phyloP scores from a whole-genome alignment of 2,797 vertebrate species.

The Megaceryle alcyon region DNA sequence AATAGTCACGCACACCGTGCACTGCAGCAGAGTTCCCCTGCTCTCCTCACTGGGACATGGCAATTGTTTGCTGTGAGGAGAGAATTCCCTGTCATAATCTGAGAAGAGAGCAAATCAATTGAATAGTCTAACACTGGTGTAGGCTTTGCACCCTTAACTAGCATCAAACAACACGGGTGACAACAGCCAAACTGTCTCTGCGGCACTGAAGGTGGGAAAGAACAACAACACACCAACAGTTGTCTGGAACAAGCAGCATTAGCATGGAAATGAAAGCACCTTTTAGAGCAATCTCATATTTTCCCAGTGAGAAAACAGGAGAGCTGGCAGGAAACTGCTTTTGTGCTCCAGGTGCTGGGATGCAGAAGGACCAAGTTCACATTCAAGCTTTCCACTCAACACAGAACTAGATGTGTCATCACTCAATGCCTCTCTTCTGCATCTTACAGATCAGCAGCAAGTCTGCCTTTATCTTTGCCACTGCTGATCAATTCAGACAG shows the following conservation, averaged over 20 bases:
- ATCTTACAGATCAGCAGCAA: background rate
- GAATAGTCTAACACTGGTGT: accelerated
- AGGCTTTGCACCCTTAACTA: background rate
- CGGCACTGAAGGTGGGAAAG: background rate
- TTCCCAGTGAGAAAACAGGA: background rate
- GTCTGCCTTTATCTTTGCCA: background rate
- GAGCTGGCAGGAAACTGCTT: background rate
- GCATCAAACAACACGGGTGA: background rate
- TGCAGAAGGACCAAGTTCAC: background rate
- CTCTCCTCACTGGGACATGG: background rate
- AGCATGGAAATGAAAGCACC: background rate
- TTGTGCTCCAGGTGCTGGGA: background rate
- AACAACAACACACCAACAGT: background rate
- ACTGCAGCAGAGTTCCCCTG: background rate
- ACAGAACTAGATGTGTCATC: background rate
- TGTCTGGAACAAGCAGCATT: background rate
- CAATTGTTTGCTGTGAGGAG: background rate
- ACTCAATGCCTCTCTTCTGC: background rate
- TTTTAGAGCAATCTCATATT: background rate
- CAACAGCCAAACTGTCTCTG: background rate
- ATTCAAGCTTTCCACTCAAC: background rate
- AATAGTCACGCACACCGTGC: background rate
- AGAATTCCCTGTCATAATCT: background rate
- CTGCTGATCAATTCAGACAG: conserved; percentile 6
- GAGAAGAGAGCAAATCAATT: conserved; percentile 1